These are phyloP conservation scores for Taxidea taxus DNA, from an alignment of 2,113 vertebrate species.

Conservation along the genomic window DNA sequence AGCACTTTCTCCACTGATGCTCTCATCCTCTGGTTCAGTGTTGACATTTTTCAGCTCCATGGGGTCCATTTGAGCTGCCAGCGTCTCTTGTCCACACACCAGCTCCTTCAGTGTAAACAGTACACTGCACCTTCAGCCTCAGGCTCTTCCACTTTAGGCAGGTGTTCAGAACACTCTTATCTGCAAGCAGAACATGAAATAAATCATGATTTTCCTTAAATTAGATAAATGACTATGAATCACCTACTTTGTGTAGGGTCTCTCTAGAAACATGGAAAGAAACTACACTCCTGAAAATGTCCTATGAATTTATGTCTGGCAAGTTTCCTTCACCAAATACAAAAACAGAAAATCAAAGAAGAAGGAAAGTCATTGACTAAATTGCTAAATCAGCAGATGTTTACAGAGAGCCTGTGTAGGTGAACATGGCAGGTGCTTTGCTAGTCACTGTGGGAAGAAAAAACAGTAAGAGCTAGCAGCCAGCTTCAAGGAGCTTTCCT, in stretches of 20 bases:
- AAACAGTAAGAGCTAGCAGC: not conserved
- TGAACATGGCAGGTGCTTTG: not conserved
- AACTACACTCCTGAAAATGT: conserved; percentile 3
- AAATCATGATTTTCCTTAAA: conserved; percentile 74
- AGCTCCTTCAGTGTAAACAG: conserved; percentile 82
- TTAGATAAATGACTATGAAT: conserved; percentile 70
- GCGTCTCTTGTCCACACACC: conserved; percentile 71
- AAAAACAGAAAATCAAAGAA: not conserved
- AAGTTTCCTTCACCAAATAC: not conserved
- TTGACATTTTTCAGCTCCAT: conserved; percentile 94
- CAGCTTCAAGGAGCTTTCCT: not conserved
- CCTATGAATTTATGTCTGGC: not conserved
- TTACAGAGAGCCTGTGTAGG: not conserved
- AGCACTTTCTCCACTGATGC: conserved; percentile 88
- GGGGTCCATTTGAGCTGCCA: conserved; percentile 87
- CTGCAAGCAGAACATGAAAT: conserved; percentile 81
- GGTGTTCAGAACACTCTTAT: conserved; percentile 80
- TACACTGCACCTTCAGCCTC: conserved; percentile 55
- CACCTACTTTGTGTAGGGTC: not conserved
- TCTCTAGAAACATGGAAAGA: conserved; percentile 14
- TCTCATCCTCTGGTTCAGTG: conserved; percentile 89
- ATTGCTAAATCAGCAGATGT: not conserved
- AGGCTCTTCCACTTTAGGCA: conserved; percentile 63
- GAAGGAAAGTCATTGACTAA: not conserved
- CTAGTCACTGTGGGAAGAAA: not conserved